Base-by-base conservation (phyloP, 2,113 vertebrate genomes). In the Nycticebus coucang region DNA sequence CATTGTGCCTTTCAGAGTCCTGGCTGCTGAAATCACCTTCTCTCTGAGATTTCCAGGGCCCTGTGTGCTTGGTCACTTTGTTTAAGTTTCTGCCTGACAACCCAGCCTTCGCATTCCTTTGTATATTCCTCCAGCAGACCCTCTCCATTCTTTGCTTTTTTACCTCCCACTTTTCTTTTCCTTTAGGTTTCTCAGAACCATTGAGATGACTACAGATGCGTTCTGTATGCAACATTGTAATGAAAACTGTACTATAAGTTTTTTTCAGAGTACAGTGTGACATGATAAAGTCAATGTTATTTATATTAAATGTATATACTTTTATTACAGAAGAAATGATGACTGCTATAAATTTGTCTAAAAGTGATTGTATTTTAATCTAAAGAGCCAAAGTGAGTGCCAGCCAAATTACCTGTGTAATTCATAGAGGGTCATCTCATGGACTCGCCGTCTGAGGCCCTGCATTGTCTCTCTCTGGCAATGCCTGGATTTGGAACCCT, bases 251-350 rank as follows among this genome's bases (percentile, higher is more conserved):
- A 59, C 30, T 21, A 71, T 64, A 24, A 14, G 13, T 37, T 78
- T 78, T 89, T 83, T 82, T 84, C 26, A 80, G 53, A 77, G 26
- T 50, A 77, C 26, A 60, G 19, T 37, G 19, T 74, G 18, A 83
- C 11, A 78, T 71, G 77, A 93, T 81, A 71, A 88, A 80, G 30
- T 81, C 2, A 37, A 28, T 66, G n/a, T 41, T 97, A 87, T 81
- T 95, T 41, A 71, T 64, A 81, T 72, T 64, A 81, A 92, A 11
- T 33, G 11, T n/a, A 22, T 41, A 15, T 5, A 75, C 35, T 64
- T 86, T 41, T 90, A 78, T 87, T 78, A 50, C 14, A 87, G 45
- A 77, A 79, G 75, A 89, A 93, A 72, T 94, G 79, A 84, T 50
- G 14, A 74, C 24, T 90, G 35, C 30, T 21, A 35, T 78, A 41